phyloP scores from a whole-genome alignment of 2,797 vertebrate genomes.

The Gambusia yucatana region DNA sequence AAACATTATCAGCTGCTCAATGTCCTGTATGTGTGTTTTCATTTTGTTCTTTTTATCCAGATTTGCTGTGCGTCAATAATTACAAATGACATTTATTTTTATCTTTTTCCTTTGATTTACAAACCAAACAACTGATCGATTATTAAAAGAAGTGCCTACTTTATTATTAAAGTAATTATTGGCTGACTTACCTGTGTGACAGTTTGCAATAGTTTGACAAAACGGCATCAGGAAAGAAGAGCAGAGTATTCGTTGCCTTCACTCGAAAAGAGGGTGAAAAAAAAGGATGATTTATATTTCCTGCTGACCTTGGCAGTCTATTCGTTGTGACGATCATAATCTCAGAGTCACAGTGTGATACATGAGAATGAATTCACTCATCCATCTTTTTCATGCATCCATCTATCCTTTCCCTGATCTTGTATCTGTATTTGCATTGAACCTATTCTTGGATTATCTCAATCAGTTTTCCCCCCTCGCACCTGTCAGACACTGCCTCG shows the following conservation, averaged over 20 bases:
- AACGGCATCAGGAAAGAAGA: constrained; percentile 23
- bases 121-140: background rate
- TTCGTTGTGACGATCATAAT: constrained; percentile 83
- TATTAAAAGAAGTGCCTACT: background rate
- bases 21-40: background rate
- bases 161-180: background rate
- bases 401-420: constrained; percentile 88
- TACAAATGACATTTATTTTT: background rate
- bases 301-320: constrained; percentile 81
- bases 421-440: constrained; percentile 92
- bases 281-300: constrained; percentile 75
- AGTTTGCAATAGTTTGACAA: background rate
- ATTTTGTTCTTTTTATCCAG: background rate
- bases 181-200: background rate
- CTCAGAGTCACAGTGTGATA: constrained; percentile 87
- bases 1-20: background rate
- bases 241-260: constrained; percentile 42
- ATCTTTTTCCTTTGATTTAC: background rate
- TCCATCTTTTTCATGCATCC: constrained; percentile 85
- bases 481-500: constrained; percentile 89
- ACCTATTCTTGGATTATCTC: constrained; percentile 89
- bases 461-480: constrained; percentile 85
- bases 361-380: constrained; percentile 86
- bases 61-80: background rate
- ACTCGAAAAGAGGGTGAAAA: constrained; percentile 27